A percentile compares a stretch with the other conserved stretches of the same genome.
These are phyloP conservation scores for Crossoptilon crossoptilon DNA, from an alignment of 2,797 vertebrate genomes.

Conservation along the genomic window DNA sequence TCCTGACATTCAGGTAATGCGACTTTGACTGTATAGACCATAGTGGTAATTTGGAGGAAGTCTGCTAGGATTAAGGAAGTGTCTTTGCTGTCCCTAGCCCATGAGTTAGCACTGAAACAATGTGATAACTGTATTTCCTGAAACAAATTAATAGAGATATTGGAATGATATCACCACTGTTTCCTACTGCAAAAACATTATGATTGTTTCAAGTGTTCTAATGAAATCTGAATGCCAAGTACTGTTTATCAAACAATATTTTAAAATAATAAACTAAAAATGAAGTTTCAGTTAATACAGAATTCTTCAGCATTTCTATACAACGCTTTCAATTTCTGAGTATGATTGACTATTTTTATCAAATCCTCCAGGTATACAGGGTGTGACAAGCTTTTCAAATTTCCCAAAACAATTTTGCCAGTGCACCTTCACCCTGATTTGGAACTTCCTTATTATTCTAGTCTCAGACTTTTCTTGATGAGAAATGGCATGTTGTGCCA, in stretches of 20 bases:
- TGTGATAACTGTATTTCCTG: slow-evolving; percentile 15
- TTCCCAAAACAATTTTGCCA: neutral
- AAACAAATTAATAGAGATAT: neutral
- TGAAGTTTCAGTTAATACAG: neutral
- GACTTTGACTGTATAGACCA: slow-evolving; percentile 15
- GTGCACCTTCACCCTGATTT: neutral
- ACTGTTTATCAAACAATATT: neutral
- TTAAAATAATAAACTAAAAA: neutral
- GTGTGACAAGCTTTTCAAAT: neutral
- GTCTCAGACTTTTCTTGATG: neutral
- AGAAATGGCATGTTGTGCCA: neutral
- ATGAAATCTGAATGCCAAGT: neutral
- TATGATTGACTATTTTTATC: neutral
- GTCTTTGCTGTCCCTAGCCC: neutral
- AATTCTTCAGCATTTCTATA: neutral
- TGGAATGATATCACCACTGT: neutral
- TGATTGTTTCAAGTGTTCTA: neutral
- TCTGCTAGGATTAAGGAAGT: slow-evolving; percentile 24
- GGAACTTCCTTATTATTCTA: slow-evolving; percentile 21
- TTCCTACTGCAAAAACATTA: neutral
- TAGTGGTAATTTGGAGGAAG: neutral
- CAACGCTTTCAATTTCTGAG: neutral
- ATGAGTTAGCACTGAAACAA: neutral
- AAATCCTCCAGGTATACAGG: neutral
- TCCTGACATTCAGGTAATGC: slow-evolving; percentile 8